Conservation (phyloP, 2,888 invertebrate species). For the Hyposoter didymator region DNA sequence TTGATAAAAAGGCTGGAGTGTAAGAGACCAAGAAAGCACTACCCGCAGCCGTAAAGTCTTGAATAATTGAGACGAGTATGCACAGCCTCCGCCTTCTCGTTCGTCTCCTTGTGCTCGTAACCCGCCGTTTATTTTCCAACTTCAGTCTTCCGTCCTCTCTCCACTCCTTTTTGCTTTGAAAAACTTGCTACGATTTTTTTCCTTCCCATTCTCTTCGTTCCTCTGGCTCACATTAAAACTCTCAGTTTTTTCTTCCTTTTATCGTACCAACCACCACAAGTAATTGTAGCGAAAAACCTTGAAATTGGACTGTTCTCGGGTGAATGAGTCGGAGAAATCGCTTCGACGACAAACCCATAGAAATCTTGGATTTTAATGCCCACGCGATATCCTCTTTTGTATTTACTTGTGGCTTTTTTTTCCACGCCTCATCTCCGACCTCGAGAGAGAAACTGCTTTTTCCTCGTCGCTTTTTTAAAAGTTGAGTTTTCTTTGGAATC, state of each 20-base stretch:
- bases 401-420: neutral
- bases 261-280: neutral
- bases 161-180: conserved; percentile 32
- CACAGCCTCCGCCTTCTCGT: conserved; percentile 34
- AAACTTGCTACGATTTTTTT: conserved; percentile 10
- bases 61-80: conserved; percentile 63
- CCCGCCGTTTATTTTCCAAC: conserved; percentile 51
- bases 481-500: neutral
- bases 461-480: neutral
- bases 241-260: neutral
- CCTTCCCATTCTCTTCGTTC: conserved; percentile 14
- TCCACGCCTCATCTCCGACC: neutral
- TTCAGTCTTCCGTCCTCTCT: neutral
- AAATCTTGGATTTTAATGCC: conserved; percentile 24
- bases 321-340: conserved; percentile 42
- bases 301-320: conserved; percentile 11
- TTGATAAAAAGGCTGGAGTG: neutral
- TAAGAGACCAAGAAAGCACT: conserved; percentile 23
- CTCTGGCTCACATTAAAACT: conserved; percentile 1
- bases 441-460: neutral
- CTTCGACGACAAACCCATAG: conserved; percentile 16
- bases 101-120: conserved; percentile 25
- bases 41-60: conserved; percentile 61
- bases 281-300: conserved; percentile 5
- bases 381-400: neutral